Conservation (phyloP, 2,888 invertebrate genomes). For the Drosophila anomelani region DNA sequence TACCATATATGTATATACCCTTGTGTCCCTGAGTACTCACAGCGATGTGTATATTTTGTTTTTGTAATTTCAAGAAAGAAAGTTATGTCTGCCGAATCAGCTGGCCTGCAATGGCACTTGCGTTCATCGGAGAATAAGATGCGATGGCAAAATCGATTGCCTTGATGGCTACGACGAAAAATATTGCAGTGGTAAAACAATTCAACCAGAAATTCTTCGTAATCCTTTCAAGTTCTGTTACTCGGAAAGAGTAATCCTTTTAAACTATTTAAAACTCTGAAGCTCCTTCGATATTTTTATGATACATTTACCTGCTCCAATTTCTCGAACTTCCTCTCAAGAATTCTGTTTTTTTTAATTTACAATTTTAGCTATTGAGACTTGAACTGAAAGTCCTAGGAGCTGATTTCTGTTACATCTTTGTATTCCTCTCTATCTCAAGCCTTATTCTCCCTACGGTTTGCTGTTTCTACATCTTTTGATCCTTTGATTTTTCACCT, state of each 20-base stretch:
- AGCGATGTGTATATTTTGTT: constrained; percentile 1
- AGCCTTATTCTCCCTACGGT: neutral
- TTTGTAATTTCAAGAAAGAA: constrained; percentile 49
- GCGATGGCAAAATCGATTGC: constrained; percentile 87
- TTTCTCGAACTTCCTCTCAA: neutral
- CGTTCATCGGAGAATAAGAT: constrained; percentile 84
- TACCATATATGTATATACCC: neutral
- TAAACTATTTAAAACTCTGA: neutral
- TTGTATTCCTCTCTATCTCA: too few relatives aligned
- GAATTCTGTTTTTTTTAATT: too few relatives aligned
- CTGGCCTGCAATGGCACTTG: constrained; percentile 85
- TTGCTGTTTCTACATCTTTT: neutral
- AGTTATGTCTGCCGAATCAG: constrained; percentile 35
- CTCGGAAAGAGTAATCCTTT: too few relatives aligned
- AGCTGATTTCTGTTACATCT: neutral
- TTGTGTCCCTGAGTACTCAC: neutral
- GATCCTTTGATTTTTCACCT: neutral
- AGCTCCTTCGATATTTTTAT: neutral
- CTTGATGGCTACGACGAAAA: constrained; percentile 86
- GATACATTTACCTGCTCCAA: neutral
- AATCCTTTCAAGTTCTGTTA: neutral
- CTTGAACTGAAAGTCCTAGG: neutral
- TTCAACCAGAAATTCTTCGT: neutral
- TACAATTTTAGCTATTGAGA: neutral
- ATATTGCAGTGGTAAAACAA: constrained; percentile 81